These are phyloP conservation scores for Marasmarcha lunaedactyla DNA, from an alignment of 2,888 invertebrate genomes.

Conservation along the genomic window DNA sequence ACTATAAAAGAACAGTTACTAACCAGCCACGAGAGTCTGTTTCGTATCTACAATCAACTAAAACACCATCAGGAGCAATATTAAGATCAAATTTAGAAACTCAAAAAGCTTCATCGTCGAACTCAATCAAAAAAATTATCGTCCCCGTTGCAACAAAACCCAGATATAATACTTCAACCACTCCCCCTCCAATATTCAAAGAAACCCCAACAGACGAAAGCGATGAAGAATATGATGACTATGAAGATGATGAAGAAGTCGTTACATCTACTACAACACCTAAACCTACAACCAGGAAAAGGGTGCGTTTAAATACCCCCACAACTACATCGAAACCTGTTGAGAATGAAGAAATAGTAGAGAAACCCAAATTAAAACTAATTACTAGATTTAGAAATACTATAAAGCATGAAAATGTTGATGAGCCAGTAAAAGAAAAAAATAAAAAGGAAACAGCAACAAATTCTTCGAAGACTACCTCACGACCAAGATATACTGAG, in stretches of 20 bases:
- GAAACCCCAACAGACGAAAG: slow-evolving; percentile 13
- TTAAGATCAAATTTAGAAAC: too few relatives aligned
- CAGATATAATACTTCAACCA: background rate
- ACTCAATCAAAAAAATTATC: slow-evolving; percentile 26
- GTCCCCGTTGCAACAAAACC: slow-evolving; percentile 20
- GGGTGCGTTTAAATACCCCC: slow-evolving; percentile 19
- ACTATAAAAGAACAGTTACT: slow-evolving; percentile 23
- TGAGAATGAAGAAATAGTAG: slow-evolving; percentile 17
- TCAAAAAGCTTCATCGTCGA: slow-evolving; percentile 33
- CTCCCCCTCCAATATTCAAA: slow-evolving; percentile 15
- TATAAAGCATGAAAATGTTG: background rate
- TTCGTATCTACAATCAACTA: too few relatives aligned
- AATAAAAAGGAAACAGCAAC: slow-evolving; percentile 12
- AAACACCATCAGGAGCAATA: too few relatives aligned
- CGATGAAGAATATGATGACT: slow-evolving; percentile 19
- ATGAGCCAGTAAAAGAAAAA: slow-evolving; percentile 15
- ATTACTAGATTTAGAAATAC: slow-evolving; percentile 42
- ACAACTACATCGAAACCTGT: slow-evolving; percentile 25
- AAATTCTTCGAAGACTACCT: slow-evolving; percentile 7
- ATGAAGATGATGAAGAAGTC: slow-evolving; percentile 21
- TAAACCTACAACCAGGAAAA: slow-evolving; percentile 29
- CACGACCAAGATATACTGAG: slow-evolving; percentile 33
- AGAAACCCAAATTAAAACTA: slow-evolving; percentile 31
- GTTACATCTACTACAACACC: slow-evolving; percentile 26
- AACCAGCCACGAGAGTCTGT: too few relatives aligned